Conservation (phyloP, 2,113 vertebrate species). For the Prochilodus magdalenae region DNA sequence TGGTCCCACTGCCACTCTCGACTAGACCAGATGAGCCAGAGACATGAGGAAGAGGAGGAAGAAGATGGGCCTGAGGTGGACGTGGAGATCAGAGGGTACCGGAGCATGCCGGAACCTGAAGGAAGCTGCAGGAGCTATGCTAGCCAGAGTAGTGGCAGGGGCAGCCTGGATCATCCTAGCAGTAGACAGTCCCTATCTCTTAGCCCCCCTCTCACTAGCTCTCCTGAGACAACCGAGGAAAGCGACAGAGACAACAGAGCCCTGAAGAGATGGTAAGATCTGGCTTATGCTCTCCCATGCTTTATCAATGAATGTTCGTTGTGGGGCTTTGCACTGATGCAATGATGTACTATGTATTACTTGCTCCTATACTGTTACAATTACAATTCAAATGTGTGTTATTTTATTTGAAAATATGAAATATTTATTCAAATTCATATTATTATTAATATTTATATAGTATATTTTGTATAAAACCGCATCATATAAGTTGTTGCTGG, state of each 20-base stretch:
- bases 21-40: neutral
- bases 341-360: no score
- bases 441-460: no score
- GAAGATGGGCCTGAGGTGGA: conserved; percentile 48
- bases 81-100: conserved; percentile 47
- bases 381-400: no score
- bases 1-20: conserved; percentile 50
- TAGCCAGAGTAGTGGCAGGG: conserved; percentile 77
- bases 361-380: no score
- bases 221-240: conserved; percentile 68
- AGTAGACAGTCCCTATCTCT: conserved; percentile 68
- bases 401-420: no score
- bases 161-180: conserved; percentile 75
- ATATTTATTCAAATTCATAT: no score
- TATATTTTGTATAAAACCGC: no score
- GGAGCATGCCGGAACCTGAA: conserved; percentile 61
- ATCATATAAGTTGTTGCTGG: no score
- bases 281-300: neutral
- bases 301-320: neutral
- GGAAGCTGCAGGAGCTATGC: conserved; percentile 77
- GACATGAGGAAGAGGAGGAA: conserved; percentile 10
- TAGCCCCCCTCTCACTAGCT: conserved; percentile 64
- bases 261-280: conserved; percentile 64
- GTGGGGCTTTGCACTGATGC: no score
- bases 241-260: conserved; percentile 49